phyloP scores from a whole-genome alignment of 1,140 invertebrate species.

The Ylistrum balloti region DNA sequence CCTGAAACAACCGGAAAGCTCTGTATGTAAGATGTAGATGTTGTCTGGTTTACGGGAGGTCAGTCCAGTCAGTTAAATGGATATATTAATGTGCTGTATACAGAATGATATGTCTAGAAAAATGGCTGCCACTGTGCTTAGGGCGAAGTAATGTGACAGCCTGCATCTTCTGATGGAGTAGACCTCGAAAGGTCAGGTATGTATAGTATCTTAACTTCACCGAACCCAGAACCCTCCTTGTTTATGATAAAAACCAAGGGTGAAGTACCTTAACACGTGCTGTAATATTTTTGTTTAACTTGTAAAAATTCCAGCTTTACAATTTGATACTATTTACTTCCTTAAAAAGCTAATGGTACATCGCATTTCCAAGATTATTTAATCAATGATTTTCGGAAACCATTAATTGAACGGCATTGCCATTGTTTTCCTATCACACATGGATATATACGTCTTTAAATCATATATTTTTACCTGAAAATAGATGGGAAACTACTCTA shows the following conservation, averaged over 20 bases:
- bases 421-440: no score
- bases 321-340: no score
- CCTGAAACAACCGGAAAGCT: not conserved
- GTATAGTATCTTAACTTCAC: not conserved
- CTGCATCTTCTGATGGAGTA: constrained; percentile 25
- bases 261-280: not conserved
- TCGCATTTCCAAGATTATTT: no score
- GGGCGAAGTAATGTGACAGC: not conserved
- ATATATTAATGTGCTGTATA: not conserved
- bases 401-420: no score
- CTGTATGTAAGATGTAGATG: not conserved
- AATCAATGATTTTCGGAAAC: no score
- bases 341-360: no score
- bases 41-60: not conserved
- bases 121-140: not conserved
- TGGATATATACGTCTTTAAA: no score
- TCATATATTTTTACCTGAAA: no score
- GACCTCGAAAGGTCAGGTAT: not conserved
- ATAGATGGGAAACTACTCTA: no score
- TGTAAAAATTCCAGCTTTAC: not conserved
- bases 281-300: not conserved
- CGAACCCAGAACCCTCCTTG: not conserved
- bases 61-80: constrained; percentile 18
- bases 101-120: not conserved
- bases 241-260: not conserved